A percentile compares a stretch with the other conserved stretches of the same genome.
These are phyloP conservation scores for Hermetia illucens DNA, from an alignment of 1,140 invertebrate species.

Conservation along the genomic window DNA sequence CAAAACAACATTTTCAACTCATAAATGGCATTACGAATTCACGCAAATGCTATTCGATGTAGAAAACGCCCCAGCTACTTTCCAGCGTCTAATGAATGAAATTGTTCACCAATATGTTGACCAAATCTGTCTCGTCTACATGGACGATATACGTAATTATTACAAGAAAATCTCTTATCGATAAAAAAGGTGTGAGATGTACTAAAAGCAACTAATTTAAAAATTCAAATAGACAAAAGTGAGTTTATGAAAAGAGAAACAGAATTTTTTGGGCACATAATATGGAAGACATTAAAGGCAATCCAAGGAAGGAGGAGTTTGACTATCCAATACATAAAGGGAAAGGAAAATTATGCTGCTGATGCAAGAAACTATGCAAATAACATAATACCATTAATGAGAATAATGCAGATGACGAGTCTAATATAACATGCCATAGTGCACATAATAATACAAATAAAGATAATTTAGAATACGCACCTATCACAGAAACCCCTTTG, in stretches of 20 bases:
- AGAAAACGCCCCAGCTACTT: conserved; percentile 11
- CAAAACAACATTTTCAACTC: conserved; percentile 31
- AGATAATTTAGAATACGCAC: no score
- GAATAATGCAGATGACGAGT: no score
- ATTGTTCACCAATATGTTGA: conserved; percentile 2
- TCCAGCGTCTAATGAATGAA: conserved; percentile 17
- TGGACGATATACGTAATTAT: conserved; percentile 8
- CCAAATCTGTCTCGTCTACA: conserved; percentile 5
- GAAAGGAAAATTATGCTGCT: no score
- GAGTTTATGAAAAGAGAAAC: conserved; percentile 14
- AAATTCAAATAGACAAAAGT: conserved; percentile 13
- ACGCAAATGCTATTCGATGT: conserved; percentile 12
- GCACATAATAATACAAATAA: no score
- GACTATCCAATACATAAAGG: no score
- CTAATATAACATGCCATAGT: no score
- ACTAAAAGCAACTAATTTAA: conserved; percentile 13
- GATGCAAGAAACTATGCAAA: no score
- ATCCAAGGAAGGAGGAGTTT: no score
- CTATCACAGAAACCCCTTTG: no score
- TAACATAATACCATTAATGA: no score
- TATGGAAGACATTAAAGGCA: no score
- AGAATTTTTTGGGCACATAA: conserved; percentile 19
- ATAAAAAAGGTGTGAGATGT: conserved; percentile 20
- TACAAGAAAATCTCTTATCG: conserved; percentile 14
- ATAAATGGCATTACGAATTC: conserved; percentile 11